Evolutionary conservation across 92 coral and sea anemone genomes (phyloP).

Genomic region (Zoanthus gigantus): DNA sequence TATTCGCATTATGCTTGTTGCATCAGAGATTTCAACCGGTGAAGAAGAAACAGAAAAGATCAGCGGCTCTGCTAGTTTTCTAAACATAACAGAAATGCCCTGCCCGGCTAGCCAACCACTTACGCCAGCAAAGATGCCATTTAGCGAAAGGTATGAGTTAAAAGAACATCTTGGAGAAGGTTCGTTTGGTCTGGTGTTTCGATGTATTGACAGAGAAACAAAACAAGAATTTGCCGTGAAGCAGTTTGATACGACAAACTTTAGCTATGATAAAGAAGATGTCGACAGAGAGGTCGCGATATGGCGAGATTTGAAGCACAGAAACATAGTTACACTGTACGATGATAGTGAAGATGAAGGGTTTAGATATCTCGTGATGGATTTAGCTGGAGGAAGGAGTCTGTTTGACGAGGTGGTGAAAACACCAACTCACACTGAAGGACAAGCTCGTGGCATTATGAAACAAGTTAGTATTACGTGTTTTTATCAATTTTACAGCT

Average conservation of each 20-base stretch:
- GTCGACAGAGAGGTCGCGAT: conserved; percentile 56
- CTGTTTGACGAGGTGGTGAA: conserved; percentile 63
- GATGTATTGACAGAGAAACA: conserved; percentile 36
- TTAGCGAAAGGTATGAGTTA: conserved; percentile 26
- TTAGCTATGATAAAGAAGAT: conserved; percentile 30
- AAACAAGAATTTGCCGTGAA: conserved; percentile 41
- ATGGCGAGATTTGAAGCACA: conserved; percentile 56
- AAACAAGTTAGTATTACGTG: conserved; percentile 17
- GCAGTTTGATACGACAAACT: conserved; percentile 29
- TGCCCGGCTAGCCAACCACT: not conserved
- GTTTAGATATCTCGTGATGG: conserved; percentile 62
- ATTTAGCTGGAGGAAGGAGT: conserved; percentile 52
- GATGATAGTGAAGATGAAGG: conserved; percentile 47
- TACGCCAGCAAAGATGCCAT: not conserved
- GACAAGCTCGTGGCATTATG: conserved; percentile 55
- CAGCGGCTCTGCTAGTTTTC: not conserved
- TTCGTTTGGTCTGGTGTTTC: conserved; percentile 39
- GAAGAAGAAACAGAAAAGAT: conserved; percentile 5
- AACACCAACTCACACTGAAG: conserved; percentile 51
- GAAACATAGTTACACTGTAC: conserved; percentile 55
- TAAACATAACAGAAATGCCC: conserved; percentile 40
- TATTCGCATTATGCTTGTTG: conserved; percentile 20
- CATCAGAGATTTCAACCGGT: conserved; percentile 10
- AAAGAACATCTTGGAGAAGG: conserved; percentile 41
- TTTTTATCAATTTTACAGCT: not conserved